Evolutionary conservation across 2,888 invertebrate genomes (phyloP).

Genomic region (Hymenopus coronatus): DNA sequence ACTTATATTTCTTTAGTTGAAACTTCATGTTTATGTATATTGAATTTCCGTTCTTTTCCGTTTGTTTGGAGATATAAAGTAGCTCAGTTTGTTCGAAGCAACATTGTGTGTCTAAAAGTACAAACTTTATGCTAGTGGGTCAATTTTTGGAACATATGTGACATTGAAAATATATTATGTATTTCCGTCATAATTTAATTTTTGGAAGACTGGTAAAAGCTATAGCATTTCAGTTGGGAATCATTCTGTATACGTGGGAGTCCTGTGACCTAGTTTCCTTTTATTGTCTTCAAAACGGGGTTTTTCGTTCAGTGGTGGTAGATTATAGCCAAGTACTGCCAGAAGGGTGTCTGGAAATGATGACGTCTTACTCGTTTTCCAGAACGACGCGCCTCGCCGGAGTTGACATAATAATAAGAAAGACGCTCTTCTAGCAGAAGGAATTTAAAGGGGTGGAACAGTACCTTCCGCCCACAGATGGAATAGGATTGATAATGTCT

Average conservation of each 20-base stretch:
- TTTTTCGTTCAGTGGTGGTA: neutral
- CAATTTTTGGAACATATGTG: no score
- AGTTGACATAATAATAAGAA: neutral
- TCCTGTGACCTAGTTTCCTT: neutral
- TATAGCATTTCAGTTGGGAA: neutral
- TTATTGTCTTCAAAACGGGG: neutral
- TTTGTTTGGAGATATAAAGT: no score
- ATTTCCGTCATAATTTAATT: no score
- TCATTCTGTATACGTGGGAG: neutral
- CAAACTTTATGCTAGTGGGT: no score
- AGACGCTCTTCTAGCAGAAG: neutral
- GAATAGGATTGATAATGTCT: neutral
- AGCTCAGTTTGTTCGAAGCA: no score
- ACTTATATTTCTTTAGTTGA: no score
- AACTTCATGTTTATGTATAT: no score
- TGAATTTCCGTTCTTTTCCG: no score
- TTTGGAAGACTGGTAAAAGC: no score
- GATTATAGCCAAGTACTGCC: neutral
- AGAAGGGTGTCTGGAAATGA: neutral
- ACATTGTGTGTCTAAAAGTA: no score
- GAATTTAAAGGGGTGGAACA: neutral
- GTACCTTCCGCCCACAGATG: neutral
- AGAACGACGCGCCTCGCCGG: neutral
- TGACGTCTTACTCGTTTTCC: neutral
- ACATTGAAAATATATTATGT: no score